Percentiles rank a stretch among this genome's conserved stretches.
Evolutionary conservation across 2,797 vertebrate species (phyloP).

Genomic region (Sciurus vulgaris): DNA sequence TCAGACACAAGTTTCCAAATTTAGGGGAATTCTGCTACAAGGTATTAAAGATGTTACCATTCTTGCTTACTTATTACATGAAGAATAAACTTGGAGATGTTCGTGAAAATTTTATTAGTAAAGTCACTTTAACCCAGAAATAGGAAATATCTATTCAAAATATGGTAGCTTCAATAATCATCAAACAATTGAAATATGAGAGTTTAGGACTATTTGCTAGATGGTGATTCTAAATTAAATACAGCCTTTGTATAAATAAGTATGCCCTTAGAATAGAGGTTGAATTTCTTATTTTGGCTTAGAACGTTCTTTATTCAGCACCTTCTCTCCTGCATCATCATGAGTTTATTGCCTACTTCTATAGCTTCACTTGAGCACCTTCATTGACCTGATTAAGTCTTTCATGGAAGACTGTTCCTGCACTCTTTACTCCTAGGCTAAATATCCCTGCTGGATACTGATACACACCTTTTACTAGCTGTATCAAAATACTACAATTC

Average conservation of each 20-base stretch:
- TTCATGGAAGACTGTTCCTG: not conserved
- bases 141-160: not conserved
- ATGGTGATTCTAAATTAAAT: constrained; percentile 19
- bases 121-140: not conserved
- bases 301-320: not conserved
- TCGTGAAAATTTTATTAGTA: not conserved
- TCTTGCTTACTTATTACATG: constrained; percentile 16
- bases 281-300: not conserved
- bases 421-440: not conserved
- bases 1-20: not conserved
- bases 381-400: not conserved
- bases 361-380: not conserved
- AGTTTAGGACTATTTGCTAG: not conserved
- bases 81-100: not conserved
- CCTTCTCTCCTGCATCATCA: not conserved
- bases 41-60: not conserved
- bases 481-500: not conserved
- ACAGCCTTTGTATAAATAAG: constrained; percentile 16
- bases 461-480: not conserved
- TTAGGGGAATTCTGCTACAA: not conserved
- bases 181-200: not conserved
- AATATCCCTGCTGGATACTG: not conserved
- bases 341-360: not conserved
- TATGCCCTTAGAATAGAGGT: not conserved
- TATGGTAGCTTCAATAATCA: not conserved